Percentiles rank a stretch among this genome's conserved stretches.
These are phyloP conservation scores for Sebastes ruberrimus DNA, from an alignment of 2,797 vertebrate species.

Conservation along the genomic window DNA sequence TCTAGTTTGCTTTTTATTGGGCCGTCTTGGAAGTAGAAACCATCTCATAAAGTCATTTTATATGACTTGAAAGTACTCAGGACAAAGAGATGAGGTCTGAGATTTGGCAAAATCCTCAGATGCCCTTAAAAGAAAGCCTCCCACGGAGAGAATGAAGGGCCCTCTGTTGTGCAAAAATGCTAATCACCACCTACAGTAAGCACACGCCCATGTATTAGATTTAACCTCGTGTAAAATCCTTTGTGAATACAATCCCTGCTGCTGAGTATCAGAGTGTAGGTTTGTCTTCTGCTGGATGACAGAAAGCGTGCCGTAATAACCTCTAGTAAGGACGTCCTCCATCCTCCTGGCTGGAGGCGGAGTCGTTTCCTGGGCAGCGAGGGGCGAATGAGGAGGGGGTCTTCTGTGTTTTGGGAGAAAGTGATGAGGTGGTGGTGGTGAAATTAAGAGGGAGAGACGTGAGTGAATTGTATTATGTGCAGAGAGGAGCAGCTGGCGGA, in stretches of 20 bases:
- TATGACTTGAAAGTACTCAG: conserved; percentile 44
- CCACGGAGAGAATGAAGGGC: conserved; percentile 11
- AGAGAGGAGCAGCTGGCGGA: conserved; percentile 16
- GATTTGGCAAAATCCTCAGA: conserved; percentile 5
- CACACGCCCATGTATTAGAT: not conserved
- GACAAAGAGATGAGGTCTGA: conserved; percentile 18
- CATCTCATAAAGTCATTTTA: conserved; percentile 55
- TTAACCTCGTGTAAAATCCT: conserved; percentile 14
- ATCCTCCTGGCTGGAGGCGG: not conserved
- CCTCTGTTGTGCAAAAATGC: conserved; percentile 23
- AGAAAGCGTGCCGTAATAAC: conserved; percentile 20
- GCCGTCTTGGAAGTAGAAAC: conserved; percentile 40
- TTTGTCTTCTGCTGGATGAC: conserved; percentile 11
- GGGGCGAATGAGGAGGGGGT: not conserved
- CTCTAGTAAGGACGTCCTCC: conserved; percentile 31
- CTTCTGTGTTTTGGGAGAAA: conserved; percentile 8
- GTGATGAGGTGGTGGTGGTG: conserved; percentile 2
- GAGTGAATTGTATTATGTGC: conserved; percentile 32
- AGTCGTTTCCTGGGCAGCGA: not conserved
- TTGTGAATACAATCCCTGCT: conserved; percentile 15
- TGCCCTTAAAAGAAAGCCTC: conserved; percentile 32
- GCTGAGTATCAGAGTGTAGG: conserved; percentile 21
- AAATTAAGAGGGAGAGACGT: conserved; percentile 42
- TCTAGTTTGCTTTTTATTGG: conserved; percentile 51
- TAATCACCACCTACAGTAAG: conserved; percentile 22